A percentile compares a stretch with the other conserved stretches of the same genome.
Evolutionary conservation across 2,797 vertebrate species (phyloP).

Genomic region (Nothura maculosa): DNA sequence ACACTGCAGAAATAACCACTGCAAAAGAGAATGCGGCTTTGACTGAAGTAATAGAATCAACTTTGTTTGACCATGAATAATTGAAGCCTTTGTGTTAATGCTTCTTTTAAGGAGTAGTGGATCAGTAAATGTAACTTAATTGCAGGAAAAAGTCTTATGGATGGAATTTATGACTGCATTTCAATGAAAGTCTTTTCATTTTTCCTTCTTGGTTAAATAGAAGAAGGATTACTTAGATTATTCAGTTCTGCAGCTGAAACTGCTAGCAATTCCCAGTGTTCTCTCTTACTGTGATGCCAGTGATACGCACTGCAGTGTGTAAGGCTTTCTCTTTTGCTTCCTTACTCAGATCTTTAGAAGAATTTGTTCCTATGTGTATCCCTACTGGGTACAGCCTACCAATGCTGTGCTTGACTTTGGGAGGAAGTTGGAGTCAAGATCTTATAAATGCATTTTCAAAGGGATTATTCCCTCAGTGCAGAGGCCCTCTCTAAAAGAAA

Average conservation of each 20-base stretch:
- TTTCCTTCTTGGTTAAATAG: slow-evolving; percentile 78
- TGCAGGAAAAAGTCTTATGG: slow-evolving; percentile 80
- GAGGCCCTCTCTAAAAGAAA: neutral
- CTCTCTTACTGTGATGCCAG: neutral
- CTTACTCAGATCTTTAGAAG: neutral
- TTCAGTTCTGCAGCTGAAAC: slow-evolving; percentile 69
- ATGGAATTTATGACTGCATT: slow-evolving; percentile 79
- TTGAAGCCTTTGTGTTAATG: slow-evolving; percentile 82
- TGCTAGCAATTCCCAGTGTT: slow-evolving; percentile 36
- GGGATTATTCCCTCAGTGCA: neutral
- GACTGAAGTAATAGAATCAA: slow-evolving; percentile 80
- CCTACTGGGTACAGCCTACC: neutral
- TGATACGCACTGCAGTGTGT: neutral
- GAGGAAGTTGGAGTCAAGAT: neutral
- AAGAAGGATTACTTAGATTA: slow-evolving; percentile 72
- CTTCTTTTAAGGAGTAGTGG: slow-evolving; percentile 80
- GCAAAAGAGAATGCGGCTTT: slow-evolving; percentile 80
- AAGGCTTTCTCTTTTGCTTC: neutral
- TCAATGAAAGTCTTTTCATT: slow-evolving; percentile 79
- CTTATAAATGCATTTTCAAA: neutral
- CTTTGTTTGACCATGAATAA: slow-evolving; percentile 84
- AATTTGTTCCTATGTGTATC: slow-evolving; percentile 9
- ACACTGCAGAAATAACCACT: slow-evolving; percentile 81
- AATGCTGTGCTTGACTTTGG: neutral
- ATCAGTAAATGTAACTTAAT: slow-evolving; percentile 83